phyloP scores from a whole-genome alignment of 2,888 invertebrate genomes.

The Deilephila elpenor region DNA sequence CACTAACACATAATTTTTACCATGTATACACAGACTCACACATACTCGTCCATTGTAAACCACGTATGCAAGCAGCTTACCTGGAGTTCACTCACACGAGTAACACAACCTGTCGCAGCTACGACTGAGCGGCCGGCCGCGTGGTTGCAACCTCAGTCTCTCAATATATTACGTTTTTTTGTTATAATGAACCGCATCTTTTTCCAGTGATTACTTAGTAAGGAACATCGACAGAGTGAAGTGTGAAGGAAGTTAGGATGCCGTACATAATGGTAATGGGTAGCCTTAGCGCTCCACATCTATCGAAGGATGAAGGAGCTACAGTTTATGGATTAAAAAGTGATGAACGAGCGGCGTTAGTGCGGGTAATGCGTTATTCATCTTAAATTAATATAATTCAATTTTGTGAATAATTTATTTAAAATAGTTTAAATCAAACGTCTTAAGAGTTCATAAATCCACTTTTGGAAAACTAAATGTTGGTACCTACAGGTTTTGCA shows the following conservation, averaged over 20 bases:
- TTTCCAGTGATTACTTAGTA: conserved; percentile 53
- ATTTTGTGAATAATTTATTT: background rate
- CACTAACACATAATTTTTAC: conserved; percentile 48
- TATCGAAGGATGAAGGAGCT: conserved; percentile 78
- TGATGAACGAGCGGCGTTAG: conserved; percentile 70
- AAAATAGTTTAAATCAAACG: background rate
- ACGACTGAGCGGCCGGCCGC: conserved; percentile 49
- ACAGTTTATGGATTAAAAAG: conserved; percentile 79
- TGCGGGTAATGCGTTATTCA: conserved; percentile 51
- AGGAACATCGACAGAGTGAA: conserved; percentile 32
- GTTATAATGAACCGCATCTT: conserved; percentile 60
- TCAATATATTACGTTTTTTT: conserved; percentile 34
- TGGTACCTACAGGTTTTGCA: too few species aligned
- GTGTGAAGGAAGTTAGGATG: conserved; percentile 59
- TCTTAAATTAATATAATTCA: background rate
- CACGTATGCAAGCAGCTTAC: conserved; percentile 60
- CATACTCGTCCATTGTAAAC: conserved; percentile 47
- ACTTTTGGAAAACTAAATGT: too few species aligned
- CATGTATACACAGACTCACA: conserved; percentile 48
- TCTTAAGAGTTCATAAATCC: too few species aligned
- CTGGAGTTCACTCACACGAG: conserved; percentile 73
- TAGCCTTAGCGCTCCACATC: conserved; percentile 73
- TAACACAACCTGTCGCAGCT: conserved; percentile 60
- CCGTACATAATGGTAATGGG: conserved; percentile 83
- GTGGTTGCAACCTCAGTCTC: conserved; percentile 49